A percentile compares a stretch with the other conserved stretches of the same genome.
Conservation (phyloP, 2,797 vertebrate genomes). For the Malacoctenus gilli region DNA sequence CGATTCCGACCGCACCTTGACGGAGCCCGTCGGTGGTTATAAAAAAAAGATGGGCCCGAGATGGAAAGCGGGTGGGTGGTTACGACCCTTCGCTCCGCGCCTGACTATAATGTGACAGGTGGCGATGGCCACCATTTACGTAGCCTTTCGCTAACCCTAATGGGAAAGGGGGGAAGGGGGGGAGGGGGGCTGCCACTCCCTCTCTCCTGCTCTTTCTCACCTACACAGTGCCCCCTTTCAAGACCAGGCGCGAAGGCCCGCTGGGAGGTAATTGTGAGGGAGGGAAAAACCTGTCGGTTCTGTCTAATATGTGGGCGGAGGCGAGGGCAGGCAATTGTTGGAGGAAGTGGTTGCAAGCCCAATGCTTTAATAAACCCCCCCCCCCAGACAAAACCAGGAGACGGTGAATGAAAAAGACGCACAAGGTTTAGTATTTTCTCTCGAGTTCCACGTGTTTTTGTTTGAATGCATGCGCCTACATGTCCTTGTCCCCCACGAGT, state of each 20-base stretch:
- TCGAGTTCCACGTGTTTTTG: not conserved
- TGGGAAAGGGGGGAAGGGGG: too few relatives aligned
- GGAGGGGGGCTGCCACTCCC: conserved; percentile 40
- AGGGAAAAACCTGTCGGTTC: conserved; percentile 33
- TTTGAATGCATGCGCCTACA: not conserved
- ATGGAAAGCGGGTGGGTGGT: conserved; percentile 47
- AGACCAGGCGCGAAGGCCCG: conserved; percentile 36
- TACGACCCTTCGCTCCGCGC: conserved; percentile 52
- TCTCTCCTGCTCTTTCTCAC: conserved; percentile 19
- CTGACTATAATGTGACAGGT: conserved; percentile 59
- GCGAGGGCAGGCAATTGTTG: conserved; percentile 34
- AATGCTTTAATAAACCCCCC: conserved; percentile 45
- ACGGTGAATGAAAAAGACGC: conserved; percentile 24
- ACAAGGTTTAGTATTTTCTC: conserved; percentile 12
- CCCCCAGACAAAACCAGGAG: conserved; percentile 24
- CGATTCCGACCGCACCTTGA: conserved; percentile 42
- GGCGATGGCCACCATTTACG: conserved; percentile 52
- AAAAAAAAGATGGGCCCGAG: conserved; percentile 50
- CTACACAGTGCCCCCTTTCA: conserved; percentile 39
- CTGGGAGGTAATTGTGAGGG: conserved; percentile 50
- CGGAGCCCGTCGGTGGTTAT: conserved; percentile 55
- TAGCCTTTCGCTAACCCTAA: conserved; percentile 54
- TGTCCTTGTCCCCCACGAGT: not conserved
- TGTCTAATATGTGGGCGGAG: conserved; percentile 39
- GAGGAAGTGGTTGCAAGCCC: conserved; percentile 29